phyloP scores from a whole-genome alignment of 2,888 invertebrate genomes.

The Drosophila picticornis region DNA sequence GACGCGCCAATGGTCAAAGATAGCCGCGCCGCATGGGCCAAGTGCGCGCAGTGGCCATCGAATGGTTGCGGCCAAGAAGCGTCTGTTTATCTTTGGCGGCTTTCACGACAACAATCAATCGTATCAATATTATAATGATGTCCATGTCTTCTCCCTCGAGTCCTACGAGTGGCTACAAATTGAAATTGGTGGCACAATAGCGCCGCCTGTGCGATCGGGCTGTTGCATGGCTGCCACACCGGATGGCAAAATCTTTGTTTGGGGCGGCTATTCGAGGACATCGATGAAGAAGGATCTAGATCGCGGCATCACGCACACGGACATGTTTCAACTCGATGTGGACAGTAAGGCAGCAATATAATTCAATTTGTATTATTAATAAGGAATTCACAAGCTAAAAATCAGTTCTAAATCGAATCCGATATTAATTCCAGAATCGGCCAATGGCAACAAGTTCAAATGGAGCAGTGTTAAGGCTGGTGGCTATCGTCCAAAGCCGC shows the following conservation, averaged over 20 bases:
- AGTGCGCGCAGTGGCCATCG: conserved; percentile 95
- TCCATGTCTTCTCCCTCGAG: conserved; percentile 92
- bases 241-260: conserved; percentile 89
- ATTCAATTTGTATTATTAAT: neutral
- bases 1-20: conserved; percentile 94
- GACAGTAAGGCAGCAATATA: conserved; percentile 82
- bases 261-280: conserved; percentile 92
- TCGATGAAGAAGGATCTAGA: conserved; percentile 91
- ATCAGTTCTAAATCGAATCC: neutral
- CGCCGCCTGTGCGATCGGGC: conserved; percentile 92
- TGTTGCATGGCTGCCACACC: conserved; percentile 86
- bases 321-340: conserved; percentile 89
- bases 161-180: conserved; percentile 92
- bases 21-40: conserved; percentile 90
- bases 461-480: conserved; percentile 89
- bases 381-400: neutral
- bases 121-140: conserved; percentile 95
- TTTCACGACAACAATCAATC: conserved; percentile 95
- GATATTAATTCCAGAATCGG: conserved; percentile 86
- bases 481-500: conserved; percentile 88
- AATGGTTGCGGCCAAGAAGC: conserved; percentile 92
- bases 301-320: conserved; percentile 89
- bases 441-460: conserved; percentile 89
- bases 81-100: conserved; percentile 94
- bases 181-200: conserved; percentile 87